Conservation (phyloP, 2,888 invertebrate species). For the Mellilla xanthometata region DNA sequence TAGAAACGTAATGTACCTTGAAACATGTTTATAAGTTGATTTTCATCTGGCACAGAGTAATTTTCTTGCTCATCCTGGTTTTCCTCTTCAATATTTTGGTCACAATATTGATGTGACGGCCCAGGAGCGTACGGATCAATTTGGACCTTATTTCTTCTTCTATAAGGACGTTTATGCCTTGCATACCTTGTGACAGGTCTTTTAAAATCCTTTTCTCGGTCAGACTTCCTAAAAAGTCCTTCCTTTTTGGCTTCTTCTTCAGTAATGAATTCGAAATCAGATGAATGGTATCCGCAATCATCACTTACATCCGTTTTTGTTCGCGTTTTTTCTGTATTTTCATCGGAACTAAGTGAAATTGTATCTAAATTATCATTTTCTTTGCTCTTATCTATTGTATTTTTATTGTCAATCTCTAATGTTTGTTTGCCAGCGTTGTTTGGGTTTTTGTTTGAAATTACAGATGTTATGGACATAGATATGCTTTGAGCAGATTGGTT, state of each 20-base stretch:
- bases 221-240: constrained; percentile 34
- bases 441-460: no score
- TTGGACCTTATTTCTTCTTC: not conserved
- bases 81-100: no score
- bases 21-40: constrained; percentile 51
- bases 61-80: constrained; percentile 18
- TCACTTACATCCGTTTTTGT: constrained; percentile 5
- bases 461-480: no score
- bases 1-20: constrained; percentile 26
- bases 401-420: no score
- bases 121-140: constrained; percentile 1
- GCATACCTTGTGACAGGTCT: no score
- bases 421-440: no score
- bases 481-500: no score
- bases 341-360: not conserved
- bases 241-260: constrained; percentile 54
- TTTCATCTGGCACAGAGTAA: constrained; percentile 43
- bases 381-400: no score
- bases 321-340: not conserved
- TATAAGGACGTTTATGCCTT: no score
- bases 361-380: constrained; percentile 3
- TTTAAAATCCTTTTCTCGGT: not conserved
- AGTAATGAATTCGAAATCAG: constrained; percentile 68
- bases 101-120: not conserved
- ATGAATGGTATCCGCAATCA: constrained; percentile 53